A percentile compares a stretch with the other conserved stretches of the same genome.
These are phyloP conservation scores for Ammodytes marinus DNA, from an alignment of 2,113 vertebrate genomes.

Conservation along the genomic window DNA sequence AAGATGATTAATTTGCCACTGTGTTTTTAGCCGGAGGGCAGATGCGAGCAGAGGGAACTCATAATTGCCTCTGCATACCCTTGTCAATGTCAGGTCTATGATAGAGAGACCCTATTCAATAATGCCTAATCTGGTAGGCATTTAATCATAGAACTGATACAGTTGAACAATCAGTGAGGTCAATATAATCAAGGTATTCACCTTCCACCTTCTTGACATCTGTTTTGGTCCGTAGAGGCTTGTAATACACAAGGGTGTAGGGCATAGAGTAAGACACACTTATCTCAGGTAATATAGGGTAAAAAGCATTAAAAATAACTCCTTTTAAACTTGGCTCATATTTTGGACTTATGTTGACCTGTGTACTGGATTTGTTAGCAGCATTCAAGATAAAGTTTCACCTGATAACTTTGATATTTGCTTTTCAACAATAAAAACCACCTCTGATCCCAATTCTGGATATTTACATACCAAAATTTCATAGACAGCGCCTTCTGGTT, in stretches of 20 bases:
- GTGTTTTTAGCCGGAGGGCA: constrained; percentile 76
- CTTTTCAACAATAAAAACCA: background rate
- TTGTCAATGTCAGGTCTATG: constrained; percentile 77
- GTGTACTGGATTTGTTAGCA: background rate
- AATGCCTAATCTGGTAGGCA: constrained; percentile 52
- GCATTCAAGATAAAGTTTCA: background rate
- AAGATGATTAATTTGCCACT: constrained; percentile 81
- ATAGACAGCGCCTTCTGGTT: too few species aligned
- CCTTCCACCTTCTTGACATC: background rate
- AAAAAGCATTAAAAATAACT: background rate
- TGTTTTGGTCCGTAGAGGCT: constrained; percentile 9
- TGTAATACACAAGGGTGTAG: background rate
- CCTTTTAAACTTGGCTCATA: background rate
- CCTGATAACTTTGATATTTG: background rate
- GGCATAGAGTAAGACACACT: background rate
- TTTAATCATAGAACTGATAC: constrained; percentile 56
- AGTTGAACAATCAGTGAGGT: constrained; percentile 34
- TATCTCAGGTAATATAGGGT: background rate
- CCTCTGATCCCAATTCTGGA: too few species aligned
- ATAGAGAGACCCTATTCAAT: constrained; percentile 57
- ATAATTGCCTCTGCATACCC: constrained; percentile 78
- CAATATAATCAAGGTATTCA: constrained; percentile 18
- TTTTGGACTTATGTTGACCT: background rate
- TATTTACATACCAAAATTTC: too few species aligned
- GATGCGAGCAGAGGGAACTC: constrained; percentile 73